Evolutionary conservation across 2,888 invertebrate species (phyloP).

Genomic region (Apodemia arnacis): DNA sequence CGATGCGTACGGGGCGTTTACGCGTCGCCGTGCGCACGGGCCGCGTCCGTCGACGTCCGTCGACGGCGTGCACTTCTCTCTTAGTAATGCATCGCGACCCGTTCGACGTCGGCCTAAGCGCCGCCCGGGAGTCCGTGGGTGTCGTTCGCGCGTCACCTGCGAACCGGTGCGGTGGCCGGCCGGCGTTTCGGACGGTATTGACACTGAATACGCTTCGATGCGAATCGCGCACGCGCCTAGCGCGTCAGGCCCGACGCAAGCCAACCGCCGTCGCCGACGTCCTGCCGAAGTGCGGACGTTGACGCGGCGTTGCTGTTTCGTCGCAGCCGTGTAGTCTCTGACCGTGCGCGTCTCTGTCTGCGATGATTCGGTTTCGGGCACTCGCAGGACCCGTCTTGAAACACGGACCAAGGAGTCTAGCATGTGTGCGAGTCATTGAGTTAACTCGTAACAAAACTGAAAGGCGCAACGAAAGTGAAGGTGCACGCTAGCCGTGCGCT

Average conservation of each 20-base stretch:
- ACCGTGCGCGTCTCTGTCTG: conserved; percentile 89
- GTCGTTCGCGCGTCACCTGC: conserved; percentile 48
- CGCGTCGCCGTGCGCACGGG: conserved; percentile 83
- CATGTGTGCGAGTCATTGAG: conserved; percentile 97
- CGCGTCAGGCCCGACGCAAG: conserved; percentile 89
- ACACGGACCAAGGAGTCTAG: conserved; percentile 90
- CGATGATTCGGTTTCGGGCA: conserved; percentile 91
- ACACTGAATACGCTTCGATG: conserved; percentile 45
- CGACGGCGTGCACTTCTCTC: conserved; percentile 89
- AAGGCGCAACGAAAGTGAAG: conserved; percentile 97
- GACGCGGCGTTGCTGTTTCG: conserved; percentile 85
- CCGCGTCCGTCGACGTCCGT: conserved; percentile 84
- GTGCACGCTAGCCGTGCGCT: conserved; percentile 88
- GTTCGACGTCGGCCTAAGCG: conserved; percentile 91
- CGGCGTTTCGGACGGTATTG: conserved; percentile 78
- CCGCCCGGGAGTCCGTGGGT: conserved; percentile 86
- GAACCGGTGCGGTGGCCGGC: conserved; percentile 83
- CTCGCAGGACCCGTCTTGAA: conserved; percentile 97
- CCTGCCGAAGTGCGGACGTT: conserved; percentile 88
- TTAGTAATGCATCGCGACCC: conserved; percentile 93
- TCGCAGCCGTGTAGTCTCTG: conserved; percentile 88
- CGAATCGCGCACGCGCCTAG: conserved; percentile 86
- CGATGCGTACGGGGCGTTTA: conserved; percentile 74
- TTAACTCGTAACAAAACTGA: conserved; percentile 91
- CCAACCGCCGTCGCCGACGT: conserved; percentile 86